Evolutionary conservation across 2,113 vertebrate species (phyloP), one percentile per base, ranked within the genome.

Genomic region (Cheirogaleus medius): DNA sequence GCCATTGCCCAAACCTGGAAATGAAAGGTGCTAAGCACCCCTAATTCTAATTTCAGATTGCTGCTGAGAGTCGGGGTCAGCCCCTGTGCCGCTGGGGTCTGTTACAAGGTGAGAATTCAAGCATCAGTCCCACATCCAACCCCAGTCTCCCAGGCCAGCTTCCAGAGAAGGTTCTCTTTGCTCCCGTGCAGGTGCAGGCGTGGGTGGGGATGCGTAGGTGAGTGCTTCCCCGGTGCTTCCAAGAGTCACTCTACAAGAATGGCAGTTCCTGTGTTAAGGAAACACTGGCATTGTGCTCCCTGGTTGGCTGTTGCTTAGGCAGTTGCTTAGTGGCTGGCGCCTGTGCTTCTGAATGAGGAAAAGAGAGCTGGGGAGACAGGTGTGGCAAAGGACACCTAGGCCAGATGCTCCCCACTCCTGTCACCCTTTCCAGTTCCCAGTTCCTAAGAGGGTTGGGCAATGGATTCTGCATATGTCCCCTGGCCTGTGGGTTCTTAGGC

Each of bases 151-250:
- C 3, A 32, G 42, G 68, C 18, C 25, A 39, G 10, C 42, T 17
- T 17, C 42, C 42, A 49, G 34, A 34, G 4, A 6, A 37, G 23
- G 52, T 49, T 23, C 25, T 29, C 44, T 44, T 54, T n/a, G 8
- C 25, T 91, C 2, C 4, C 12, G 1, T 0, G 12, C 34, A 18
- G 2, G 1, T 1, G 12, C 34, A 18, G 2, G 9, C 18, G 54
- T 15, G 17, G 9, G 8, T 4, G 25, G 23, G 23, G 32, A 12
- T 8, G 32, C 34, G 29, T 14, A 2, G 25, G 47, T 18, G 25
- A 69, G 37, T 6, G 25, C 8, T 44, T 39, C 32, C 25, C 7
- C 0, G 11, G 39, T 32, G 23, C 42, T 32, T 25, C 66, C 49
- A 58, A 23, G 42, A 4, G 2, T n/a, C 49, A 2, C 49, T 95